Percentiles rank a stretch among this genome's conserved stretches.
These are phyloP conservation scores for Astur gentilis DNA, from an alignment of 2,113 vertebrate genomes.

Conservation along the genomic window DNA sequence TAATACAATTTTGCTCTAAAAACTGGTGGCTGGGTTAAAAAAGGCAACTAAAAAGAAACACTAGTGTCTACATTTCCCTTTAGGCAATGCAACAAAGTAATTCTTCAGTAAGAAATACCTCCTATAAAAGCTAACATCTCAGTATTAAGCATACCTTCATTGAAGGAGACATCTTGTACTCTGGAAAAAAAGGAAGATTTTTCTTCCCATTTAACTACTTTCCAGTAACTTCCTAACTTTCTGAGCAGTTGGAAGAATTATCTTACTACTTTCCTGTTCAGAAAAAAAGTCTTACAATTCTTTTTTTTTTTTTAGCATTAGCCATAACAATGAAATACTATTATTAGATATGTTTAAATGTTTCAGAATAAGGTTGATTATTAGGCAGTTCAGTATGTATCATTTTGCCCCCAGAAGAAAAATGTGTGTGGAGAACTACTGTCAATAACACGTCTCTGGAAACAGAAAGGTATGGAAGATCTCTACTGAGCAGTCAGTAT, in stretches of 20 bases:
- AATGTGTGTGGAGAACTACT: not conserved
- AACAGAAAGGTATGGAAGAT: not conserved
- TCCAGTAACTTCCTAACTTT: not conserved
- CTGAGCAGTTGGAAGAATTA: not conserved
- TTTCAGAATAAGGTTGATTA: not conserved
- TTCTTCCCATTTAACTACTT: not conserved
- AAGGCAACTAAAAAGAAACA: not conserved
- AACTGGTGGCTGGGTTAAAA: conserved; percentile 32
- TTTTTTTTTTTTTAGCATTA: not conserved
- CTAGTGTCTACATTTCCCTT: not conserved
- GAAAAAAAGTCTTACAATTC: not conserved
- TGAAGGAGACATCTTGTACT: not conserved
- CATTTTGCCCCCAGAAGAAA: not conserved
- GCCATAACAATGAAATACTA: not conserved
- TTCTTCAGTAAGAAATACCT: not conserved
- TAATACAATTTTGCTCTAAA: conserved; percentile 36
- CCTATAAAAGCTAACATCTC: not conserved
- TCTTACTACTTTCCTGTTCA: not conserved
- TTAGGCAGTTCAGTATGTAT: not conserved
- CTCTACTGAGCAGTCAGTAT: not conserved
- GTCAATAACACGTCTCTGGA: not conserved
- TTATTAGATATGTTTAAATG: not conserved
- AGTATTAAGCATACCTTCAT: not conserved
- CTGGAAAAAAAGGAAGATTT: not conserved
- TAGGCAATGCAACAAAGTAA: not conserved